These are phyloP conservation scores for Podarcis cretensis DNA, from an alignment of 2,113 vertebrate genomes.

Conservation along the genomic window DNA sequence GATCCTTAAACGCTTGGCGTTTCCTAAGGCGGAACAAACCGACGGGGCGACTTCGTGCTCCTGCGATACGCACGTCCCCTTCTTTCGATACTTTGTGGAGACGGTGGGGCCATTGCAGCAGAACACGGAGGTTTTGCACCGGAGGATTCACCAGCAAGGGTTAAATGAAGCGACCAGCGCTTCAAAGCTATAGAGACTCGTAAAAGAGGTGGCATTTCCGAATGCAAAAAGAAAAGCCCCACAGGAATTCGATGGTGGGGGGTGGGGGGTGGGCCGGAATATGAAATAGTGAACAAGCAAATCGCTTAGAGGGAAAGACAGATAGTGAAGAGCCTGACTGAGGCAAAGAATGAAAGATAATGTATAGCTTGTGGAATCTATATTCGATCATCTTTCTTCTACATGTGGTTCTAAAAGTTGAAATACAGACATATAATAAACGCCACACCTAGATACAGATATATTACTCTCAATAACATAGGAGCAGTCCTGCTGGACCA, in stretches of 20 bases:
- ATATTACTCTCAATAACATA: not conserved
- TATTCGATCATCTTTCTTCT: not conserved
- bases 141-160: not conserved
- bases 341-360: not conserved
- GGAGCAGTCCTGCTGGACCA: too few species aligned
- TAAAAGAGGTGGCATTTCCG: not conserved
- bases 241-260: rapidly evolving
- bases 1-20: slow-evolving; percentile 74
- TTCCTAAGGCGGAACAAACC: slow-evolving; percentile 84
- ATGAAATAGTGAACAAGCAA: not conserved
- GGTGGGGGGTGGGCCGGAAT: too few species aligned
- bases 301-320: not conserved
- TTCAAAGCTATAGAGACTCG: not conserved
- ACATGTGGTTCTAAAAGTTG: not conserved
- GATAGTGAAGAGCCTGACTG: not conserved
- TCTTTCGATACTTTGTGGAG: not conserved
- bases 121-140: not conserved
- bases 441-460: not conserved
- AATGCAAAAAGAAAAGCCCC: not conserved
- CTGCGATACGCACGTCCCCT: not conserved
- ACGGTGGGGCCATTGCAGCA: not conserved
- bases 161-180: not conserved
- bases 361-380: not conserved
- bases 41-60: slow-evolving; percentile 49
- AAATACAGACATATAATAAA: not conserved